Base-by-base conservation (phyloP, 2,797 vertebrate species). In the Ptychadena robeensis region DNA sequence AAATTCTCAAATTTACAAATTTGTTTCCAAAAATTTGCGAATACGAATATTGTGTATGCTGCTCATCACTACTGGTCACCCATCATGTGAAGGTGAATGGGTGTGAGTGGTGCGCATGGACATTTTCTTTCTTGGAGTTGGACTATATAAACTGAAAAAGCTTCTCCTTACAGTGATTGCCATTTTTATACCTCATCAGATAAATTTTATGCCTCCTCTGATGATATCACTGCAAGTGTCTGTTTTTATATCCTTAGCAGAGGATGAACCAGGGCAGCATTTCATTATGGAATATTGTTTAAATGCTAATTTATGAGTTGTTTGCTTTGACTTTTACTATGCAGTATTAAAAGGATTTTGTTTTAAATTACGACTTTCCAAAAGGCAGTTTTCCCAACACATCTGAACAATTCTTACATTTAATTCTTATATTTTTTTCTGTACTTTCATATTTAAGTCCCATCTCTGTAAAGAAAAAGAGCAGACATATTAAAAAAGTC, bases 371-470 rank as follows among this genome's bases (percentile, higher is more conserved):
- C 63, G 25, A 28, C 59, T 73, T n/a, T 44, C 68, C 91, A 87
- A 88, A 94, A 92, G 89, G 88, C 90, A 91, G 79, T 78, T 89
- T 91, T 90, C 91, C 92, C 82, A 30, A 90, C 30, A 91, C 90
- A 38, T 38, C 9, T 9, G 37, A 38, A 38, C 37, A 90, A 18
- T 53, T 18, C 18, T 22, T 18, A 12, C 44, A 53, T 53, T 22
- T 22, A 53, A 53, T 53, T 53, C 44, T 53, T 18, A 18, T 4
- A 6, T 48, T 88, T 90, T 90, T 91, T 88, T 89, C 86, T 86
- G 69, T 88, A 93, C 5, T 61, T 94, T 30, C n/a, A 95, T 95
- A 93, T 93, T 88, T 86, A 86, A 90, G 86, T 28, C 90, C 90
- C 92, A 89, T 87, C 88, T 89, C 88, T 77, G 85, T 88, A 89